These are phyloP conservation scores for Hermodice carunculata DNA, from an alignment of 2,888 invertebrate genomes.

Conservation along the genomic window DNA sequence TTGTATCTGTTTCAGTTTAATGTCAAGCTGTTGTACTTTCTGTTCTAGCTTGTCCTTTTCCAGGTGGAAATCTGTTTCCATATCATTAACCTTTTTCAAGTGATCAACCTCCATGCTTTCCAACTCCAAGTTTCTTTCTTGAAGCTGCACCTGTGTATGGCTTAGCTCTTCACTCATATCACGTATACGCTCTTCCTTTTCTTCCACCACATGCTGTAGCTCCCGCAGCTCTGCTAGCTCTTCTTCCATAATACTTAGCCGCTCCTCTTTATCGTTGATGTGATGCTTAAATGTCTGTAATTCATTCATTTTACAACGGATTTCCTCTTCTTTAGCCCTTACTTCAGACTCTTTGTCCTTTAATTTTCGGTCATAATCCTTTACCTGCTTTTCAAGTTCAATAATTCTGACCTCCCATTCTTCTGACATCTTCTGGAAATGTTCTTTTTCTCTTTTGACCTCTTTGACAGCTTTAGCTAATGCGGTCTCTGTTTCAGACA, in stretches of 20 bases:
- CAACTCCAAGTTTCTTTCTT: constrained; percentile 39
- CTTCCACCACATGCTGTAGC: constrained; percentile 53
- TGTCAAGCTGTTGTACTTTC: constrained; percentile 81
- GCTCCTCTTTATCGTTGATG: not conserved
- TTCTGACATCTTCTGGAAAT: constrained; percentile 82
- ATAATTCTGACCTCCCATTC: constrained; percentile 76
- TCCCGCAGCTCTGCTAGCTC: not conserved
- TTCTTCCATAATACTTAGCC: not conserved
- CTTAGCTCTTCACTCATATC: constrained; percentile 49
- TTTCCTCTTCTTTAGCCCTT: constrained; percentile 2
- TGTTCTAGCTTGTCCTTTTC: constrained; percentile 59
- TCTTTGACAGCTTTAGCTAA: constrained; percentile 37
- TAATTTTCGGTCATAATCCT: no score
- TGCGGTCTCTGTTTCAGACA: not conserved
- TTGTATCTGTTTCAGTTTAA: constrained; percentile 82
- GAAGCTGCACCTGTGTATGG: constrained; percentile 39
- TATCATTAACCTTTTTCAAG: not conserved
- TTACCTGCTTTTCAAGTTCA: no score
- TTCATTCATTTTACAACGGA: not conserved
- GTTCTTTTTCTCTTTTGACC: constrained; percentile 76
- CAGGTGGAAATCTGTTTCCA: not conserved
- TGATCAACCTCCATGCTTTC: not conserved
- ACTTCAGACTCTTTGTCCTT: not conserved
- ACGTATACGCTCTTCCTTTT: constrained; percentile 50
- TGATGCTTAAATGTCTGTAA: not conserved